A percentile compares a stretch with the other conserved stretches of the same genome.
Conservation (phyloP, 2,113 vertebrate species). For the Phaethon lepturus region DNA sequence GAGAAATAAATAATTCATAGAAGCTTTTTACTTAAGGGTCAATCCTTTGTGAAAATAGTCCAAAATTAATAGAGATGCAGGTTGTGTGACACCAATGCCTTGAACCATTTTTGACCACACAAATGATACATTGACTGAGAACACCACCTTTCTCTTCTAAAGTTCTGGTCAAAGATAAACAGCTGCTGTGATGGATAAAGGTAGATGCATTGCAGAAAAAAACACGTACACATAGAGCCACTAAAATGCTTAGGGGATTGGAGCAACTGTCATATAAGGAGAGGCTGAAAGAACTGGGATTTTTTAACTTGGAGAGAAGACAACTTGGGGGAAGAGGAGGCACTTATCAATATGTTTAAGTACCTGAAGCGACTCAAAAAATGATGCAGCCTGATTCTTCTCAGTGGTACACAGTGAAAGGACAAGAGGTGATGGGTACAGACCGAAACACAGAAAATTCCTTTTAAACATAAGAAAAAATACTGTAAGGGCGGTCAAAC, state of each 20-base stretch:
- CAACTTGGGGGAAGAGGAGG: accelerated
- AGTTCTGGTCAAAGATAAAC: background rate
- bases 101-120: background rate
- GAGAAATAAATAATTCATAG: background rate
- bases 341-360: background rate
- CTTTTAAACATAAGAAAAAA: background rate
- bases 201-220: background rate
- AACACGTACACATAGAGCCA: background rate
- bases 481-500: background rate
- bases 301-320: background rate
- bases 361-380: background rate
- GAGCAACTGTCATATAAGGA: background rate
- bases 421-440: background rate
- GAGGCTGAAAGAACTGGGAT: background rate
- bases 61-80: background rate
- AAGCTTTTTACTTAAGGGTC: background rate
- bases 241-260: background rate
- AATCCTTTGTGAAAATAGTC: background rate
- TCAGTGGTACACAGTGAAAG: background rate
- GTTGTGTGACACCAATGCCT: background rate
- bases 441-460: background rate
- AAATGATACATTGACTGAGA: background rate
- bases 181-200: background rate
- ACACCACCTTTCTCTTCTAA: background rate
- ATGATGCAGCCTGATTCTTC: background rate